Conservation (phyloP, 2,797 vertebrate species). For the Crax fasciolata region DNA sequence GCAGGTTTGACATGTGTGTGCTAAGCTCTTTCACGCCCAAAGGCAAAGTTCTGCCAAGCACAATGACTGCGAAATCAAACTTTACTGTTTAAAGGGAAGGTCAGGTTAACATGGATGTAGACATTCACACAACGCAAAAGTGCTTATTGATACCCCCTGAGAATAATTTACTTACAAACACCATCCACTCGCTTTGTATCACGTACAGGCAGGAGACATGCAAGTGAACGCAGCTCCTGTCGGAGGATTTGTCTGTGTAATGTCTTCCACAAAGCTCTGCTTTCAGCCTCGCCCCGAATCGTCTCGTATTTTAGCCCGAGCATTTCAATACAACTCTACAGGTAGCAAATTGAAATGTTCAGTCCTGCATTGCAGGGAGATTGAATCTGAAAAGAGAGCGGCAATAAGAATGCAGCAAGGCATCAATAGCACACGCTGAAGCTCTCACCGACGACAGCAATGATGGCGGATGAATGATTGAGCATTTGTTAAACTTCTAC, state of each 20-base stretch:
- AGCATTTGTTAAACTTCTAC: conserved; percentile 86
- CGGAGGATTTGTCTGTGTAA: conserved; percentile 5
- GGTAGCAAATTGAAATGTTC: conserved; percentile 90
- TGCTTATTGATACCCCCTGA: neutral
- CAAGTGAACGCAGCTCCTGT: neutral
- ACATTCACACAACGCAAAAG: neutral
- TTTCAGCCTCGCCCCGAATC: conserved; percentile 46
- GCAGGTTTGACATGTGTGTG: no score
- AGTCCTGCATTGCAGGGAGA: conserved; percentile 83
- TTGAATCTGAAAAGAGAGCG: conserved; percentile 88
- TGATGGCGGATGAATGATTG: conserved; percentile 75
- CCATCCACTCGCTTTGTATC: neutral
- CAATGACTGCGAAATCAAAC: neutral
- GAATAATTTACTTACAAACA: conserved; percentile 8
- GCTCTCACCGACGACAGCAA: conserved; percentile 80
- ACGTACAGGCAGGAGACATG: neutral
- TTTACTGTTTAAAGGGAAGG: fast-evolving
- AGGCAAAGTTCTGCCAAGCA: neutral
- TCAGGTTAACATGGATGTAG: neutral
- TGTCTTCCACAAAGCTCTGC: conserved; percentile 36
- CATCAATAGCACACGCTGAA: conserved; percentile 79
- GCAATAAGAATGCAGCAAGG: conserved; percentile 83
- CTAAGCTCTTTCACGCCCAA: neutral
- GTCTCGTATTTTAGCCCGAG: conserved; percentile 75
- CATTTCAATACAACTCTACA: conserved; percentile 80